Conservation (phyloP, 2,113 vertebrate species). For the Platichthys stellatus region DNA sequence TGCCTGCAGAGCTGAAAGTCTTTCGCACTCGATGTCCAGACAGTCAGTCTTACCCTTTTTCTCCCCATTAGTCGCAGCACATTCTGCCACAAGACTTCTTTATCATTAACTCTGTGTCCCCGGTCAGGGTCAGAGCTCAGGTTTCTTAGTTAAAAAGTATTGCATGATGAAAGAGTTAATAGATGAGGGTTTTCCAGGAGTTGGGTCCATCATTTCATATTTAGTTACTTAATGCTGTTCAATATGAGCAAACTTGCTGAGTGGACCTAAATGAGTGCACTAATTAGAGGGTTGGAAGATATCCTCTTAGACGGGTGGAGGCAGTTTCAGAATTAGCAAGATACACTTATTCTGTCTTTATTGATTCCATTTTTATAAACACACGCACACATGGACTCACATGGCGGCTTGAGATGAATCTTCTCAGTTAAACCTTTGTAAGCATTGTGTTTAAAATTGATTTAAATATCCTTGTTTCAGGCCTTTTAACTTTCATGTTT, state of each 20-base stretch:
- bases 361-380: background rate
- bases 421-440: background rate
- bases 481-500: background rate
- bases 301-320: constrained; percentile 44
- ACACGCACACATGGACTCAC: background rate
- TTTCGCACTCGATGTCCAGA: constrained; percentile 43
- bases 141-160: constrained; percentile 60
- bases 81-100: constrained; percentile 65
- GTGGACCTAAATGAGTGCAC: constrained; percentile 41
- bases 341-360: constrained; percentile 48
- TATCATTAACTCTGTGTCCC: constrained; percentile 71
- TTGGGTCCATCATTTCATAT: constrained; percentile 49
- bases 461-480: background rate
- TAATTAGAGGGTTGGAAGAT: constrained; percentile 64
- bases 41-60: constrained; percentile 32
- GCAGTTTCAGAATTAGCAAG: constrained; percentile 37
- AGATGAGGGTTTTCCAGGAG: constrained; percentile 57
- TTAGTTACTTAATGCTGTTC: constrained; percentile 58
- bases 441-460: background rate
- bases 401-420: background rate
- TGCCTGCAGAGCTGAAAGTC: constrained; percentile 14
- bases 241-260: constrained; percentile 65
- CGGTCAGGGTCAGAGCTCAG: constrained; percentile 62
- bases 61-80: constrained; percentile 25
- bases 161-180: constrained; percentile 67